These are phyloP conservation scores for Ectemnius lituratus DNA, from an alignment of 2,888 invertebrate species.

Conservation along the genomic window DNA sequence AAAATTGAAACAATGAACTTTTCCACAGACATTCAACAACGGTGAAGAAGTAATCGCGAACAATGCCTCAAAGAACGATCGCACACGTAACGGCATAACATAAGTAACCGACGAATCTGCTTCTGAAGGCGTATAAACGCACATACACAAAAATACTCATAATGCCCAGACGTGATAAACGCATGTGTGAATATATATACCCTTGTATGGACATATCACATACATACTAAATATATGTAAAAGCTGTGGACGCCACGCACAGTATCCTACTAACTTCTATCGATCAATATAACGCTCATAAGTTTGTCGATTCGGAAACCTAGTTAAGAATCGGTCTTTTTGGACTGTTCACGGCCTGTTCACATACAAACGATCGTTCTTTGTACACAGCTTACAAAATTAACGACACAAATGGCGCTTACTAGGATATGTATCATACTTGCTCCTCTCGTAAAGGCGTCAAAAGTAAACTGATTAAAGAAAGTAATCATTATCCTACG, in stretches of 20 bases:
- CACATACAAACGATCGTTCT: background rate
- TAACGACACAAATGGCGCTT: background rate
- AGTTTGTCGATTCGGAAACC: background rate
- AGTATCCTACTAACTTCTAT: conserved; percentile 22
- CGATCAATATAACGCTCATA: background rate
- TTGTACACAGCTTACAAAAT: conserved; percentile 2
- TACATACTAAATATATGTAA: conserved; percentile 49
- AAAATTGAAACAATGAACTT: conserved; percentile 23
- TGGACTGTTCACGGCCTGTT: background rate
- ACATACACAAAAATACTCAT: background rate
- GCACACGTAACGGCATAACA: conserved; percentile 36
- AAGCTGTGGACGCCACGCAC: conserved; percentile 39
- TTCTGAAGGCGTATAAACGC: conserved; percentile 32
- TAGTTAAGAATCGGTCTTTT: background rate
- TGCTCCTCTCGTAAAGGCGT: background rate
- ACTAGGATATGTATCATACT: background rate
- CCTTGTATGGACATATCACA: conserved; percentile 34
- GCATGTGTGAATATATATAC: conserved; percentile 21
- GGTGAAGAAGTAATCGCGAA: conserved; percentile 30
- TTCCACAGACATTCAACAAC: conserved; percentile 40
- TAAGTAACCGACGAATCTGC: background rate
- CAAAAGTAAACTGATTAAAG: background rate
- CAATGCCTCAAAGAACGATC: conserved; percentile 46
- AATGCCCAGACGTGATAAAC: conserved; percentile 42
- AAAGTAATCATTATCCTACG: background rate